Evolutionary conservation across 1,140 invertebrate genomes (phyloP).

Genomic region (Chironomus tepperi): DNA sequence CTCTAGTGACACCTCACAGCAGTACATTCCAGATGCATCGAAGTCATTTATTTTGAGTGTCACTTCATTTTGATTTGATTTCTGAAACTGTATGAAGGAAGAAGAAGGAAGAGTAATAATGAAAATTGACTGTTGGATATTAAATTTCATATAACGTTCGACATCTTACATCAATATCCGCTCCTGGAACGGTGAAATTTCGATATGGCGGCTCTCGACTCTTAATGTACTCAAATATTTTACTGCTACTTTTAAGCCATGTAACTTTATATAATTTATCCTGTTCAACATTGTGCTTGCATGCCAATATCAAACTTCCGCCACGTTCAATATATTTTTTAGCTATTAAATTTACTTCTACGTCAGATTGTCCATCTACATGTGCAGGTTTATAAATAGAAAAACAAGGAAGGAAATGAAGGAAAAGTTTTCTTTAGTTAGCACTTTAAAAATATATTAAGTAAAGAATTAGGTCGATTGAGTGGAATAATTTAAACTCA

Average conservation of each 20-base stretch:
- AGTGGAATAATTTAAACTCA: not conserved
- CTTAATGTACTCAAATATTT: conserved; percentile 65
- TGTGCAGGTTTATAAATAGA: too few species aligned
- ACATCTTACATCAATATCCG: conserved; percentile 60
- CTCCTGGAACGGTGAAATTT: conserved; percentile 53
- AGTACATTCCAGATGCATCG: conserved; percentile 54
- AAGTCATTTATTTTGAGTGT: conserved; percentile 55
- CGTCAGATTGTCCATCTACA: conserved; percentile 39
- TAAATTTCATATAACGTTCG: not conserved
- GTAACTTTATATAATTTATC: conserved; percentile 57
- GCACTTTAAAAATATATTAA: too few species aligned
- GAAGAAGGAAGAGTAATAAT: conserved; percentile 20
- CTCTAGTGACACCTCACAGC: conserved; percentile 58
- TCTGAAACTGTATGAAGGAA: conserved; percentile 44
- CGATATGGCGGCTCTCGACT: conserved; percentile 63
- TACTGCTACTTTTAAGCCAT: conserved; percentile 65
- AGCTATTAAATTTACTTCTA: conserved; percentile 37
- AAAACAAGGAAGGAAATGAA: too few species aligned
- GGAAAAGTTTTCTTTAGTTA: too few species aligned
- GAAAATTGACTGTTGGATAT: not conserved
- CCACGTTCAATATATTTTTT: conserved; percentile 39
- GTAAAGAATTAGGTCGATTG: not conserved
- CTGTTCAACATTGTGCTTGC: conserved; percentile 52
- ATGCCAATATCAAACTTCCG: conserved; percentile 46
- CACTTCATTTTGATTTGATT: conserved; percentile 52